These are phyloP conservation scores for Ibidorhyncha struthersii DNA, from an alignment of 2,113 vertebrate species.

Conservation along the genomic window DNA sequence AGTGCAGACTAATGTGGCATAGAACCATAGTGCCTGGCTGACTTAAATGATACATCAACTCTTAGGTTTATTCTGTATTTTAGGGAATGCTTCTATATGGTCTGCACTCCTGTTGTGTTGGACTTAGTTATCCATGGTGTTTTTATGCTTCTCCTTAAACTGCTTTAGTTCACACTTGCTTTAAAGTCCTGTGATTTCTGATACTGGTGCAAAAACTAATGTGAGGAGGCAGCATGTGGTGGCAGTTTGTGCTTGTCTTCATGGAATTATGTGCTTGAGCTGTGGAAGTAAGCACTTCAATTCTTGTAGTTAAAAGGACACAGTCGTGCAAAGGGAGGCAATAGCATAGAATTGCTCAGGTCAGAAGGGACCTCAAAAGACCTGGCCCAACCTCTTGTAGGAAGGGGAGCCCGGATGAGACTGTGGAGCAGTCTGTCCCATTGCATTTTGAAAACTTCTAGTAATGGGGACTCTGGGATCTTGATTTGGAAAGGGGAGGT, in stretches of 20 bases:
- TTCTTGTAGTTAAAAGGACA: background rate
- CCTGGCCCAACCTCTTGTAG: background rate
- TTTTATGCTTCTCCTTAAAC: background rate
- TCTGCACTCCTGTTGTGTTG: background rate
- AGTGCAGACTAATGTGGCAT: fast-evolving
- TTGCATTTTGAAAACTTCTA: background rate
- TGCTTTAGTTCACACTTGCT: background rate
- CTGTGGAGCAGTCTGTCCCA: background rate
- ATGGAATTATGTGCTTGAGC: background rate
- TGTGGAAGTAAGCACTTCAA: background rate
- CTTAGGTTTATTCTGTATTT: background rate
- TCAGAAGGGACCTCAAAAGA: background rate
- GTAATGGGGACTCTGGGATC: background rate
- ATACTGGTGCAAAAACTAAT: background rate
- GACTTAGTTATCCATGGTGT: background rate
- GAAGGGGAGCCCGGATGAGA: background rate
- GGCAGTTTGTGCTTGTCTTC: background rate
- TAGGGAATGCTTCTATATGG: background rate
- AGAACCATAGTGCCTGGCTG: background rate
- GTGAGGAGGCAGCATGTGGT: background rate
- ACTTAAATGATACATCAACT: background rate
- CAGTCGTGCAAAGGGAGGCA: background rate
- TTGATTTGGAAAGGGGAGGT: background rate
- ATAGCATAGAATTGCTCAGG: background rate
- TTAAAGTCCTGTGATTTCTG: background rate